phyloP scores from a whole-genome alignment of 1,140 invertebrate species.

The Rhyacophila brunnea region DNA sequence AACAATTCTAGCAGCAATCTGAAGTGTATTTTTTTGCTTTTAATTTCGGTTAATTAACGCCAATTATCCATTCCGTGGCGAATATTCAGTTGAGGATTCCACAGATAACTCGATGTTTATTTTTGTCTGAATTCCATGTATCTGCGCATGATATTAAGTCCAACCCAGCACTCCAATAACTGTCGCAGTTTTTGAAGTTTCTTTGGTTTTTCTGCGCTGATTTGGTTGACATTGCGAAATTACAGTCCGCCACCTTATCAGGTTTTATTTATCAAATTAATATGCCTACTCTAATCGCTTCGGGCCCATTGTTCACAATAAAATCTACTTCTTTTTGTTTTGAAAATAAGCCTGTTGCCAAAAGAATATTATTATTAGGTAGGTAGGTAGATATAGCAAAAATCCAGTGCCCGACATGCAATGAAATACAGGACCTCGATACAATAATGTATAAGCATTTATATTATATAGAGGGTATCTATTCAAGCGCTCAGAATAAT shows the following conservation, averaged over 20 bases:
- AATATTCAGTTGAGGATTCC: not conserved
- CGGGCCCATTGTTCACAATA: too few relatives aligned
- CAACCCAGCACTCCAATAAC: constrained; percentile 27
- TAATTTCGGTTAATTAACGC: constrained; percentile 12
- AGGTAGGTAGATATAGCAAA: too few relatives aligned
- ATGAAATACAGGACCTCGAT: too few relatives aligned
- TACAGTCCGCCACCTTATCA: not conserved
- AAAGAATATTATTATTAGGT: too few relatives aligned
- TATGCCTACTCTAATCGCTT: too few relatives aligned
- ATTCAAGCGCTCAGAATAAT: too few relatives aligned
- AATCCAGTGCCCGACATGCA: too few relatives aligned
- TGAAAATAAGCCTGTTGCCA: too few relatives aligned
- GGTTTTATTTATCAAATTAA: too few relatives aligned
- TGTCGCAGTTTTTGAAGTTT: constrained; percentile 27
- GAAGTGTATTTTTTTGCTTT: constrained; percentile 13
- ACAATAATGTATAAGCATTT: too few relatives aligned
- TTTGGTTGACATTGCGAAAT: constrained; percentile 22
- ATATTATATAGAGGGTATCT: too few relatives aligned
- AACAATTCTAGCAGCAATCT: constrained; percentile 20
- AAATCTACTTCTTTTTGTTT: too few relatives aligned
- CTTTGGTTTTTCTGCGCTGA: constrained; percentile 23
- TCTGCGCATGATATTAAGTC: constrained; percentile 21
- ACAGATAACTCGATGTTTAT: not conserved
- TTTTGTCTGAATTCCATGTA: not conserved
- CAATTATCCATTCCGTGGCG: constrained; percentile 6